Evolutionary conservation across 2,888 invertebrate species (phyloP), one percentile per base, ranked within the genome.

Genomic region (Synanthedon formicaeformis): DNA sequence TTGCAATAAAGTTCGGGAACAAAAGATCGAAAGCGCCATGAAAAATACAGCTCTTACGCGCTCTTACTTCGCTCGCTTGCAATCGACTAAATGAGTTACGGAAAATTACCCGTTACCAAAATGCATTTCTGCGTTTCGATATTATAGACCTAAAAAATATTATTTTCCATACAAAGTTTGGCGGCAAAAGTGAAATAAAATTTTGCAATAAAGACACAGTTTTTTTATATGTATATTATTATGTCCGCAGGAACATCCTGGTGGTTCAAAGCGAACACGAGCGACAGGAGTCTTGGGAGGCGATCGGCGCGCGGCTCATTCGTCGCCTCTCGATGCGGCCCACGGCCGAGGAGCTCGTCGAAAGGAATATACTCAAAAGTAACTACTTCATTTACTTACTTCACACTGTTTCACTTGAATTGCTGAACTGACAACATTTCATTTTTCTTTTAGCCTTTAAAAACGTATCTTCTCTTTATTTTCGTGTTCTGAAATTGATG

Each of bases 291-390:
- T 93, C 93, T 68, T 96, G 97, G 88, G 96, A 97, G 81, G 96
- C 96, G 57, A 96, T 98, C 73, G 97, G 97, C 53, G 96, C 96
- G 61, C 92, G 96, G 67, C 91, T 98, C 65, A 97, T 96, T 72
- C 92, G 99, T 78, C 93, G 99, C 69, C 89, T 99, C 72, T 98
- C 98, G 83, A 96, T 99, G 94, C 91, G 99, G 71, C 99, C 99
- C 64, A 97, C 98, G 51, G 95, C 96, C 60, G 98, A 98, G 81
- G 99, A 99, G 84, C 90, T 99, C 61, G 97, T 98, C 78, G 97
- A 99, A 81, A 92, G 98, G 69, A 99, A 99, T 80, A 99, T 99
- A 80, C 91, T 99, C 65, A 98, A 97, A 91, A 95, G 97, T 97
- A 90, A 92, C 2, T 10, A 34, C 27, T 27, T 27, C 27, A 27